A percentile compares a stretch with the other conserved stretches of the same genome.
Conservation (phyloP, 2,888 invertebrate species). For the Candidula unifasciata region DNA sequence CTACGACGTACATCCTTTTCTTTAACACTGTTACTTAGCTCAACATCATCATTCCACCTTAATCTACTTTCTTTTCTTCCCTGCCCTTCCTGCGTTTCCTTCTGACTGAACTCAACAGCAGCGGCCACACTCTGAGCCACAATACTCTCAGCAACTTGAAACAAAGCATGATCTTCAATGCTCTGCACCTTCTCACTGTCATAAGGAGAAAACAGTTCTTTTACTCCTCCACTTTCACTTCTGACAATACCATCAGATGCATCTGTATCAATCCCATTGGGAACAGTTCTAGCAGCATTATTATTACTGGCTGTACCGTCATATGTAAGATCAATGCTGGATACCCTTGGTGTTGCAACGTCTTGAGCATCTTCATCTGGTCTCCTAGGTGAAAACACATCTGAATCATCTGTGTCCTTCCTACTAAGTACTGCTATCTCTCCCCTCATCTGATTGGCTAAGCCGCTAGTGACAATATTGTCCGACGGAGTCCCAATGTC, state of each 20-base stretch:
- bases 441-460: slow-evolving; percentile 32
- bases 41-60: slow-evolving; percentile 30
- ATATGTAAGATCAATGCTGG: background rate
- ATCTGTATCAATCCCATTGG: background rate
- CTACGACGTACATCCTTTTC: background rate
- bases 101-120: slow-evolving; percentile 28
- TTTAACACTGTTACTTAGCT: slow-evolving; percentile 5
- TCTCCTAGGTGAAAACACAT: slow-evolving; percentile 37
- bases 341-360: background rate
- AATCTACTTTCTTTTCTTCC: slow-evolving; percentile 21
- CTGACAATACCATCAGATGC: background rate
- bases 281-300: background rate
- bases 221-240: slow-evolving; percentile 17
- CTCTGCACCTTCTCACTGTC: slow-evolving; percentile 14
- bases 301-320: background rate
- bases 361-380: background rate
- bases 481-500: slow-evolving; percentile 46
- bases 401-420: slow-evolving; percentile 49
- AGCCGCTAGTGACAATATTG: slow-evolving; percentile 36
- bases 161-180: slow-evolving; percentile 37
- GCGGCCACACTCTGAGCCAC: slow-evolving; percentile 45
- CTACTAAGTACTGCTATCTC: slow-evolving; percentile 35
- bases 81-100: background rate
- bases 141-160: slow-evolving; percentile 37
- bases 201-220: slow-evolving; percentile 49